Base-by-base conservation (phyloP, 2,888 invertebrate species). In the Phalangium opilio region DNA sequence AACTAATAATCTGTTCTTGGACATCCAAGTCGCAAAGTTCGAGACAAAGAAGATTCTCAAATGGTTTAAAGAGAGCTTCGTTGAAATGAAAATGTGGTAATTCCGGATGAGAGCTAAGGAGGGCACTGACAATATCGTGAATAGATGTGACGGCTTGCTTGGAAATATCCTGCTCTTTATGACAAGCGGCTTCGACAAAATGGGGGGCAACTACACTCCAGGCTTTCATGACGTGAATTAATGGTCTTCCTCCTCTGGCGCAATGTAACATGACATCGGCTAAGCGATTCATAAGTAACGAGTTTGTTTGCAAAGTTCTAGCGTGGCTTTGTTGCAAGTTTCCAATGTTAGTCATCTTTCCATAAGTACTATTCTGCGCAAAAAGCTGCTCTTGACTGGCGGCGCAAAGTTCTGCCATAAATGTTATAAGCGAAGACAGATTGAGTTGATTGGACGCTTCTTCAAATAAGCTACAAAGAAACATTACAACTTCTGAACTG, bases 131-230 rank as follows among this genome's bases (percentile, higher is more conserved):
- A 17, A 86, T 81, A 61, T 91, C 91, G 62, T 91, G 91, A 51
- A 95, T 82, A 59, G 86, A 86, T 7, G 66, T 63, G 27, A 93
- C 85, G 0, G 90, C 89, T 60, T 86, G 79, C 64, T 89, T 90
- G 1, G 87, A 86, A 48, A 91, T 83, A 47, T 78, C 76, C 20
- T 82, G 76, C 62, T 91, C 90, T 58, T 82, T 81, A 66, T 90
- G 87, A 58, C 90, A 89, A 2, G 90, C 86, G 18, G 90, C 89
- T 75, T 93, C 89, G 78, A 91, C 89, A 47, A 93, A 79, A 66
- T 93, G 90, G 0, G 87, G 84, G 1, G 89, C 86, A 1, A 87
- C 81, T 1, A 89, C 81, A 11, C 84, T 84, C 93, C 93, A 95
- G 32, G 73, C 78, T 56, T 83, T 80, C 77, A 95, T 83, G 45